Base-by-base conservation (phyloP, 1,140 invertebrate species). In the Trachymyrmex cornetzi region DNA sequence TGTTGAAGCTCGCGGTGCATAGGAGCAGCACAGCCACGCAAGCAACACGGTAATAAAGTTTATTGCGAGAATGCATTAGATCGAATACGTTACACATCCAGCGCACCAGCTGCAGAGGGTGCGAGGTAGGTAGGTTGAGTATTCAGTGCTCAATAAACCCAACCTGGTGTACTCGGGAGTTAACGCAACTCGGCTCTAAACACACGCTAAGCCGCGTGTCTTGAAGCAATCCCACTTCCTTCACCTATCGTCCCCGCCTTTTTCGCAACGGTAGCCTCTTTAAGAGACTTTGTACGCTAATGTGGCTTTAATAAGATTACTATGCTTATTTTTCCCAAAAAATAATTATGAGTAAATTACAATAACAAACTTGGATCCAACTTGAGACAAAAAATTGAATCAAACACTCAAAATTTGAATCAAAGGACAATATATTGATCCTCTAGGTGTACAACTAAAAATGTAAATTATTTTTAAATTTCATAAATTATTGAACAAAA, bases 161-260 rank as follows among this genome's bases (percentile, higher is more conserved):
- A 64, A 88, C 69, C 75, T 88, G 86, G 91, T 91, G 89, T 91
- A 93, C 93, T 93, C 88, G 88, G 89, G 92, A 94, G 92, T 91
- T 91, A 93, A 92, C 87, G 88, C 79, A 93, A 92, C 88, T 90
- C 89, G 74, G 87, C 77, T 89, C 87, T 90, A 89, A 94, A 85
- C 89, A 77, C 93, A 94, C 93, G 93, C 91, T 92, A 94, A 90
- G 92, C 90, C 93, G 94, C 94, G 94, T 94, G 93, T 94, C 92
- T 93, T 82, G 77, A 74, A 88, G 94, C 94, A 94, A 94, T 94
- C 88, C 90, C 81, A 93, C 92, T 92, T 92, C 91, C 89, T 87
- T 88, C 79, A 86, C 80, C 85, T 86, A 80, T 88, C 71, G 63
- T 53, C 44, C 77, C 85, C 80, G 67, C 74, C 87, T 87, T 72